phyloP scores from a whole-genome alignment of 2,888 invertebrate genomes.

The Myopa testacea region DNA sequence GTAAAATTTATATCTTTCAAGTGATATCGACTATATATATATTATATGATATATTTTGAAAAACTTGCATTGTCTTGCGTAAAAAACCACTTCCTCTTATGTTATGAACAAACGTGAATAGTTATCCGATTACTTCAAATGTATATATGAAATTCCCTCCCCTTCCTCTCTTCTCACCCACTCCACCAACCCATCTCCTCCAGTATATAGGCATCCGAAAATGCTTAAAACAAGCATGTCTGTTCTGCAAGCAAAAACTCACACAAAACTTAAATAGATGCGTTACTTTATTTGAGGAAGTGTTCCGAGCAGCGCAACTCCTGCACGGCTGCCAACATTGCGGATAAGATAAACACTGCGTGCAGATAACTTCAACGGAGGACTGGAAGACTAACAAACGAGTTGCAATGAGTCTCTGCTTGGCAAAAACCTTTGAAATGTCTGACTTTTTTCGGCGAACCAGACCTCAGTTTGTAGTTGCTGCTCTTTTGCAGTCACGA shows the following conservation, averaged over 20 bases:
- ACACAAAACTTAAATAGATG: slow-evolving; percentile 4
- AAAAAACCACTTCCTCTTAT: no score
- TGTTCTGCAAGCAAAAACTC: neutral
- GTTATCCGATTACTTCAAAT: no score
- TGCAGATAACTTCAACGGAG: neutral
- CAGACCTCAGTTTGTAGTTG: neutral
- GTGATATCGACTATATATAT: no score
- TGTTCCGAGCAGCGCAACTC: neutral
- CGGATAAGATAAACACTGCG: neutral
- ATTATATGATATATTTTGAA: no score
- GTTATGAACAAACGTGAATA: no score
- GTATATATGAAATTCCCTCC: no score
- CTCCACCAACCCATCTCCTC: neutral
- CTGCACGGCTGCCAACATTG: neutral
- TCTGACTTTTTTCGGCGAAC: neutral
- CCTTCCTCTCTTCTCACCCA: no score
- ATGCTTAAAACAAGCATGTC: slow-evolving; percentile 1
- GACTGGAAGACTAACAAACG: slow-evolving; percentile 11
- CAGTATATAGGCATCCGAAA: neutral
- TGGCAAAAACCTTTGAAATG: neutral
- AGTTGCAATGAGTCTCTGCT: neutral
- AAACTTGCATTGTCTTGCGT: no score
- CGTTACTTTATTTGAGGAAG: neutral
- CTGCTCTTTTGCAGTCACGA: neutral
- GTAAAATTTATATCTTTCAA: no score